Conservation (phyloP, 2,888 invertebrate genomes). For the Mythimna lalbum region DNA sequence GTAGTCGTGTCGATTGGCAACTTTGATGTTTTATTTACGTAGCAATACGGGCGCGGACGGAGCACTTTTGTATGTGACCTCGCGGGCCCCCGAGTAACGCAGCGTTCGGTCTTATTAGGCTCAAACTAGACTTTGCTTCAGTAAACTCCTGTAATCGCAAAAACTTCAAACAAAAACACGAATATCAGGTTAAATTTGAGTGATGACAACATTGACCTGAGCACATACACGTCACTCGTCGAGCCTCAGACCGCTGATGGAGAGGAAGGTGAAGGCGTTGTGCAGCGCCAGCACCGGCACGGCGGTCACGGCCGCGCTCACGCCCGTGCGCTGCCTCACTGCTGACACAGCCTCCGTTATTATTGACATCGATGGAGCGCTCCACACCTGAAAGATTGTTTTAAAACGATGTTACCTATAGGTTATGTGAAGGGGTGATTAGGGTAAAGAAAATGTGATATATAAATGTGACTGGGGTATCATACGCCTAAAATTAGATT, state of each 20-base stretch:
- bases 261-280: slow-evolving; percentile 95
- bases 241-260: slow-evolving; percentile 95
- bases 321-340: slow-evolving; percentile 73
- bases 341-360: slow-evolving; percentile 65
- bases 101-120: too few species aligned
- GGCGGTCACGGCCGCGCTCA: slow-evolving; percentile 92
- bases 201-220: slow-evolving; percentile 25
- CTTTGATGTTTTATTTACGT: too few species aligned
- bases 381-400: slow-evolving; percentile 81
- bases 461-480: too few species aligned
- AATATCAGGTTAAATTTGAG: slow-evolving; percentile 3
- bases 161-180: not conserved
- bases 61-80: too few species aligned
- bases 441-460: too few species aligned
- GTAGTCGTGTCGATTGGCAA: too few species aligned
- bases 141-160: not conserved
- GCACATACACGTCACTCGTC: slow-evolving; percentile 82
- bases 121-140: not conserved
- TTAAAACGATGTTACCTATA: too few species aligned
- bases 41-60: too few species aligned
- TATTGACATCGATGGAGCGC: slow-evolving; percentile 75
- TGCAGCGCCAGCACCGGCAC: slow-evolving; percentile 95
- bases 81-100: too few species aligned
- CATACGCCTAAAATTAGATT: too few species aligned
- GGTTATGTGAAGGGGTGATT: too few species aligned